Evolutionary conservation across 2,888 invertebrate genomes (phyloP), one percentile per base, ranked within the genome.

Genomic region (Amphiduros pacificus): DNA sequence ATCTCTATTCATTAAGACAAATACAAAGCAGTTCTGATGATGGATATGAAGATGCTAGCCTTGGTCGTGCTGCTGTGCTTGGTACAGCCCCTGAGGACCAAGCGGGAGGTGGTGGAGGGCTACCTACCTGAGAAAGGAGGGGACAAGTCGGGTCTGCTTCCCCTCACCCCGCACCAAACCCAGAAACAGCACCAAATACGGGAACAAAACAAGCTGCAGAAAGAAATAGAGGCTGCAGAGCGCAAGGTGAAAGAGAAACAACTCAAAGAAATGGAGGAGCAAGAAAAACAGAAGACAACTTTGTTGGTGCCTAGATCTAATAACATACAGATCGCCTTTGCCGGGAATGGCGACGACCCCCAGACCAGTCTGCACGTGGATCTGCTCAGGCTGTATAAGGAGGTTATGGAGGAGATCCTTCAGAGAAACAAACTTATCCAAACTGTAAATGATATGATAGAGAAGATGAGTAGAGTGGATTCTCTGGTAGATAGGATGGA

Each of bases 311-410:
- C 59, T 22, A 20, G 59, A 11, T 26, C 59, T 9, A 51, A 53
- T n/a, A 36, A 51, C 20, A 59, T 59, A n/a, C 59, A 53, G 28
- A 59, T 59, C n/a, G 59, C 59, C n/a, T 59, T 59, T 28, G 48
- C 52, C 2, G 58, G 48, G 14, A 50, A 32, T 32, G 50, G 58
- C 2, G 22, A 31, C 28, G 59, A 59, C 17, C 27, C 36, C 40
- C 52, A 59, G 40, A 44, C 44, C 1, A 59, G 44, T 36, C 41
- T 53, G 24, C 59, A 59, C 52, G 36, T 51, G 22, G 59, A 59
- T 26, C 31, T 59, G 41, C 59, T 59, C 53, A 59, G 53, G 22
- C 59, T 59, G 28, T 59, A 59, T 29, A 59, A 59, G 44, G 50
- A 50, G 2, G 59, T 59, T 20, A 59, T 59, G 59, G 59, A 52